Conservation (phyloP, 2,797 vertebrate genomes). For the Cichlasoma orientale region DNA sequence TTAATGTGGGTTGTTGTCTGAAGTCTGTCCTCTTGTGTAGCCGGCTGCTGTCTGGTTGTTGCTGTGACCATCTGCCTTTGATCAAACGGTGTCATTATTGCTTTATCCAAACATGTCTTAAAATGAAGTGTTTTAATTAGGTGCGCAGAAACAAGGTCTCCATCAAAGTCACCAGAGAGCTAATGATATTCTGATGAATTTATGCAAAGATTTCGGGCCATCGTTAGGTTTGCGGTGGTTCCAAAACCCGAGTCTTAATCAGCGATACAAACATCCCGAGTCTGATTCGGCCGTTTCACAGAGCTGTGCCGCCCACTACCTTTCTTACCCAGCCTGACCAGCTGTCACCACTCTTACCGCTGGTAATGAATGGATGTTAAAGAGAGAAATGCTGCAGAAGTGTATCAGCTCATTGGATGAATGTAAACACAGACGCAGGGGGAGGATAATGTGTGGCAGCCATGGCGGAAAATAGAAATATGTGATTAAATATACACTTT, state of each 20-base stretch:
- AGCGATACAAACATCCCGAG: neutral
- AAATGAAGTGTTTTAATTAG: neutral
- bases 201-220: neutral
- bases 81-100: neutral
- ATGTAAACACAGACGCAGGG: neutral
- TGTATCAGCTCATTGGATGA: neutral
- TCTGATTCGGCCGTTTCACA: neutral
- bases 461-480: neutral
- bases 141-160: neutral
- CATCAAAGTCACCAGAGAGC: neutral
- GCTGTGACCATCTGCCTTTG: constrained; percentile 3
- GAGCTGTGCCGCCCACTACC: neutral
- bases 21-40: neutral
- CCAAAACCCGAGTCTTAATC: neutral
- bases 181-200: neutral
- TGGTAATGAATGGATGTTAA: neutral
- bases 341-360: neutral
- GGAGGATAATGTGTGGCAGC: neutral
- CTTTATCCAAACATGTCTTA: neutral
- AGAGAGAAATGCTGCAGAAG: neutral
- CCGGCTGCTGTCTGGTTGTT: neutral
- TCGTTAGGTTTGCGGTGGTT: neutral
- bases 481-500: no score
- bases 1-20: constrained; percentile 3
- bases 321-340: neutral